phyloP scores from a whole-genome alignment of 2,113 vertebrate species.

The Halcyon senegalensis region DNA sequence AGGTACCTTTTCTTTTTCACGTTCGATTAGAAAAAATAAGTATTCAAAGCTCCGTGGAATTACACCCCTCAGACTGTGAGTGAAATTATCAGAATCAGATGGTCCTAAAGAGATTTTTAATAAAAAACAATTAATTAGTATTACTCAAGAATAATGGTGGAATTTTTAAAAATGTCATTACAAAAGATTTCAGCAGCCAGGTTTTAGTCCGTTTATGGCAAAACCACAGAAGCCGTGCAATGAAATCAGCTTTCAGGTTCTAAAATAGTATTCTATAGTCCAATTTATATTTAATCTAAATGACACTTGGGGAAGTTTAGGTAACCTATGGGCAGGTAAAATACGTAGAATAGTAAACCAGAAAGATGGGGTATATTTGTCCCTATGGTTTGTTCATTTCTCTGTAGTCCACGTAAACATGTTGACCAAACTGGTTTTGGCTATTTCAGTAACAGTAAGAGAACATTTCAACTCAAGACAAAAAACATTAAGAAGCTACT shows the following conservation, averaged over 20 bases:
- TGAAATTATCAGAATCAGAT: constrained; percentile 92
- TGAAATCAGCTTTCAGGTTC: not conserved
- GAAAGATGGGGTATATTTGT: not conserved
- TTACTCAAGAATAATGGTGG: not conserved
- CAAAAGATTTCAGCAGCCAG: not conserved
- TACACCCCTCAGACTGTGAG: constrained; percentile 90
- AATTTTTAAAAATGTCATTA: not conserved
- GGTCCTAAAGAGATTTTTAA: constrained; percentile 80
- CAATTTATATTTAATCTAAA: not conserved
- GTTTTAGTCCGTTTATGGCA: not conserved
- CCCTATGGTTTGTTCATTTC: not conserved
- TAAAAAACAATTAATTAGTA: not conserved
- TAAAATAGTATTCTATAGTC: not conserved
- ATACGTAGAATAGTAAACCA: not conserved
- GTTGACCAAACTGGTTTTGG: not conserved
- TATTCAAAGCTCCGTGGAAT: constrained; percentile 98
- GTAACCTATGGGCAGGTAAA: too few relatives aligned
- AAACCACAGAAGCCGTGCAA: not conserved
- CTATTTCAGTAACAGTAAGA: not conserved
- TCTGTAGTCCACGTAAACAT: not conserved
- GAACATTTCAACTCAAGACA: not conserved
- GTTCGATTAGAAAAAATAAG: constrained; percentile 93
- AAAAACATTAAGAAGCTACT: not conserved
- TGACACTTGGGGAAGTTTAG: not conserved
- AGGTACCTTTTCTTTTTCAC: constrained; percentile 90